Evolutionary conservation across 2,888 invertebrate genomes (phyloP).

Genomic region (Peribatodes rhomboidaria): DNA sequence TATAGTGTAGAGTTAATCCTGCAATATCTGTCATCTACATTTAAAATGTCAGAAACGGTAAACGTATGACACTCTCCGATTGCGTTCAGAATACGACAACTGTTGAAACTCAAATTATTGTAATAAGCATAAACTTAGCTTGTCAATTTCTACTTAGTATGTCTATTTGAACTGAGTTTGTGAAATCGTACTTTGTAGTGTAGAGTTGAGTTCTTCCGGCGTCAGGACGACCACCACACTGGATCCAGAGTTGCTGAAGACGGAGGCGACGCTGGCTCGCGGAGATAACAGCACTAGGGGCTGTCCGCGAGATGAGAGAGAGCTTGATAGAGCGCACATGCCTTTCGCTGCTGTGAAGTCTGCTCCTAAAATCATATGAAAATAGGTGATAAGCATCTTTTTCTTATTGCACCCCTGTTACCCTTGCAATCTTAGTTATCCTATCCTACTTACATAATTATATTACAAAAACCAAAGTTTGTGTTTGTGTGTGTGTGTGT

Average conservation of each 20-base stretch:
- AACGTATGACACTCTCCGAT: no score
- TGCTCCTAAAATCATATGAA: conserved; percentile 83
- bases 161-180: not conserved
- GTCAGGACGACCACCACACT: conserved; percentile 88
- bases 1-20: conserved; percentile 85
- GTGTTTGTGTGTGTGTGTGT: no score
- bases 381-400: not conserved
- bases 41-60: no score
- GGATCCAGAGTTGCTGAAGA: conserved; percentile 88
- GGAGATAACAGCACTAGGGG: conserved; percentile 90
- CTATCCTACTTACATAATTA: no score
- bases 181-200: conserved; percentile 71
- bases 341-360: conserved; percentile 96
- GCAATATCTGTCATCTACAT: no score
- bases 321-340: conserved; percentile 91
- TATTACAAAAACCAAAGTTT: no score
- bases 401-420: no score
- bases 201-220: conserved; percentile 87
- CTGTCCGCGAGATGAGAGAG: conserved; percentile 90
- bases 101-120: no score
- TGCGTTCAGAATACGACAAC: no score
- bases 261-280: conserved; percentile 88
- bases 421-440: no score
- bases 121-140: not conserved
- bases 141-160: not conserved